A percentile compares a stretch with the other conserved stretches of the same genome.
These are phyloP conservation scores for Psittacula derbiana DNA, from an alignment of 2,797 vertebrate genomes.

Conservation along the genomic window DNA sequence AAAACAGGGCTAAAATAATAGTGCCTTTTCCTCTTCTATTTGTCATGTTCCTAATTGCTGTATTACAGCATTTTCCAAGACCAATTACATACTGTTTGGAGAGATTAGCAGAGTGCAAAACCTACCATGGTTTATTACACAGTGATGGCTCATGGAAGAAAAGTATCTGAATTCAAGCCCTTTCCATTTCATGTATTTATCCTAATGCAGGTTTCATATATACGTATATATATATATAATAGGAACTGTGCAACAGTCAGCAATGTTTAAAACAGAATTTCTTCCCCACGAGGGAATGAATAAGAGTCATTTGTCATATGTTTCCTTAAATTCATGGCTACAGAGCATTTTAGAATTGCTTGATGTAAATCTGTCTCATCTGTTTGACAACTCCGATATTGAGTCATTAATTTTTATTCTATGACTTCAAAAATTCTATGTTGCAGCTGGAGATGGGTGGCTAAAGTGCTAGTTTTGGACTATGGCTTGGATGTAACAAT, in stretches of 20 bases:
- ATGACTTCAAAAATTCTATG: conserved; percentile 56
- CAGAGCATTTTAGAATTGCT: conserved; percentile 53
- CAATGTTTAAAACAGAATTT: conserved; percentile 54
- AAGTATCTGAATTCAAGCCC: conserved; percentile 11
- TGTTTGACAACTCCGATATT: conserved; percentile 40
- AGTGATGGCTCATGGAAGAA: conserved; percentile 22
- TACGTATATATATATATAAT: neutral
- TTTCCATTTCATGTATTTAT: conserved; percentile 4
- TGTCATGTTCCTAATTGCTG: conserved; percentile 69
- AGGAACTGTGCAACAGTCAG: conserved; percentile 31
- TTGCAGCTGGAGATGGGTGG: conserved; percentile 15
- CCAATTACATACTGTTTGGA: conserved; percentile 59
- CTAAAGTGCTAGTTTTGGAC: conserved; percentile 5
- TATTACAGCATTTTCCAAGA: conserved; percentile 72
- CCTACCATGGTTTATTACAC: conserved; percentile 48
- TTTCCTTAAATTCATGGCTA: conserved; percentile 56
- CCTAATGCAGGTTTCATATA: neutral
- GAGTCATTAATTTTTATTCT: conserved; percentile 51
- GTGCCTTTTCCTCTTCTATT: conserved; percentile 57
- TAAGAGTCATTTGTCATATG: conserved; percentile 31
- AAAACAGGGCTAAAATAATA: conserved; percentile 42
- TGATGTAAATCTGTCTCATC: conserved; percentile 45
- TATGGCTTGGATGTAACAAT: conserved; percentile 29
- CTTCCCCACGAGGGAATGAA: conserved; percentile 18
- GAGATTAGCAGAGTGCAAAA: conserved; percentile 56